Base-by-base conservation (phyloP, 2,113 vertebrate genomes). In the Stegastes partitus region DNA sequence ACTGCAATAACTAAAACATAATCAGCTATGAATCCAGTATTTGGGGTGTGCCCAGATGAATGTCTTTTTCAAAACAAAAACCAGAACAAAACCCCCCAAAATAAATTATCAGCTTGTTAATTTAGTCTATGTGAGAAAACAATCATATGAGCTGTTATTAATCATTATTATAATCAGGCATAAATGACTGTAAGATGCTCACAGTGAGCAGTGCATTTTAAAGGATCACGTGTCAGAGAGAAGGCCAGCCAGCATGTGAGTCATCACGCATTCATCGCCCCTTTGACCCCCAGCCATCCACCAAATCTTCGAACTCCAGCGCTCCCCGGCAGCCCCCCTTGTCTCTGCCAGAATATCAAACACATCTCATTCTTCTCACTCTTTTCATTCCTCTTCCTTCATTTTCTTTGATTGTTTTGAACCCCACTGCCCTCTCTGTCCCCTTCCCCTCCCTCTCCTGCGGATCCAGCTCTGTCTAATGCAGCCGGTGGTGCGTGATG, bases 401-500 rank as follows among this genome's bases (percentile, higher is more conserved):
- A 28, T 65, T 63, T 83, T 55, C 61, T 61, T 73, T 80, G 31
- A 68, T 42, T 81, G 50, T 51, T 75, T 53, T 70, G 57, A 73
- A 63, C 74, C 68, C 74, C 4, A 3, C 45, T 74, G 47, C 45
- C 54, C 45, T 39, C 23, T 22, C 54, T 15, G 11, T 26, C 9
- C 26, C 39, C 37, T 37, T 16, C 45, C 51, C 71, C 45, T 56
- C 59, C 64, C 73, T 49, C 25, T 72, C 34, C 47, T 2, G 15
- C 69, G 37, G 71, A 73, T 80, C 44, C 25, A 74, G 55, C 50
- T 71, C 59, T 57, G 68, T 70, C 74, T 89, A 84, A 91, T 87
- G 57, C 64, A 89, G 51, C 42, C 82, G 79, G 70, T 84, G 83
- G 67, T 34, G 88, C 83, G 14, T 90, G 83, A 91, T 86, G 88